A percentile compares a stretch with the other conserved stretches of the same genome.
These are phyloP conservation scores for Scopus umbretta DNA, from an alignment of 2,113 vertebrate species.

Conservation along the genomic window DNA sequence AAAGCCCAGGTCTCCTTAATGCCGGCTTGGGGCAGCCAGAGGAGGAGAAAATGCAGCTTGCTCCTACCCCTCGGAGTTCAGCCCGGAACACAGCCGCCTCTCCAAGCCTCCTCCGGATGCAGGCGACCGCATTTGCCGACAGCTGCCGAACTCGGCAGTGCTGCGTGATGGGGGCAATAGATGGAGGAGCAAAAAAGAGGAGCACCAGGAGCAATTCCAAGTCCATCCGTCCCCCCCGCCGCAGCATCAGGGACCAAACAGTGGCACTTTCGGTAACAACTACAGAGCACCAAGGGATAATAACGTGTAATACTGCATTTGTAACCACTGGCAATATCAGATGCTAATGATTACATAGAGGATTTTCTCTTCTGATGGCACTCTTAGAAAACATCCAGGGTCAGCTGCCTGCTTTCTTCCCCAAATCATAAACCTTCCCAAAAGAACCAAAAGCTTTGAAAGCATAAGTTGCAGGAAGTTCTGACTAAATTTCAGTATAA, in stretches of 20 bases:
- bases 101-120: background rate
- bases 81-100: background rate
- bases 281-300: background rate
- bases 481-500: background rate
- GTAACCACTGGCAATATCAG: background rate
- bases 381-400: background rate
- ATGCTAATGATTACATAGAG: background rate
- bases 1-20: background rate
- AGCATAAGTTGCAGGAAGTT: background rate
- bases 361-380: background rate
- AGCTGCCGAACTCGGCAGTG: background rate
- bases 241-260: background rate
- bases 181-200: rapidly evolving
- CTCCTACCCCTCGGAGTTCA: background rate
- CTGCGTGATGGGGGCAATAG: background rate
- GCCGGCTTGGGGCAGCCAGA: rapidly evolving
- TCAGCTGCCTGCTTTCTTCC: background rate
- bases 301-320: background rate
- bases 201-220: background rate
- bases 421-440: background rate
- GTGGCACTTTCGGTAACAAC: background rate
- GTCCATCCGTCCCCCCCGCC: too few species aligned
- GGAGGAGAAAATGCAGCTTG: background rate
- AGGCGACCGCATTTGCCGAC: background rate
- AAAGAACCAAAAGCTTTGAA: background rate